phyloP scores from a whole-genome alignment of 92 coral and sea anemone genomes.

The Heteractis magnifica region DNA sequence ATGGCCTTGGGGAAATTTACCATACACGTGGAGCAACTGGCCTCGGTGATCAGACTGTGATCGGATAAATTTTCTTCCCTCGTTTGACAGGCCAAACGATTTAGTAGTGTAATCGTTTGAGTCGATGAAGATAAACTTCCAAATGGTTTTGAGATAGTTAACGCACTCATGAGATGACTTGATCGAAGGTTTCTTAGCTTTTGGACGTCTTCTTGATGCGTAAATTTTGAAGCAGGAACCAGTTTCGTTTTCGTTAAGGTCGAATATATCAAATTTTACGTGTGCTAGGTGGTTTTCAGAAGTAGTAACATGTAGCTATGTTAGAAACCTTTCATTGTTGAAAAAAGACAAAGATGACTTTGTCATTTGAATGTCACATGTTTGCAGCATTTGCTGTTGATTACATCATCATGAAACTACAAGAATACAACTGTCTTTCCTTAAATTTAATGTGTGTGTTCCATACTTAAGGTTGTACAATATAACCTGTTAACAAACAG shows the following conservation, averaged over 20 bases:
- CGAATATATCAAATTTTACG: no score
- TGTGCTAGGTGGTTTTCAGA: no score
- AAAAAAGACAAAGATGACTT: no score
- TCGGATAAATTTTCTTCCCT: neutral
- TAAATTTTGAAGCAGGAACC: no score
- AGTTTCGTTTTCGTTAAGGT: neutral
- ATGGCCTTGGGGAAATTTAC: neutral
- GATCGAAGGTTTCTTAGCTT: neutral
- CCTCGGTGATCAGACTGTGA: neutral
- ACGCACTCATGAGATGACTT: neutral
- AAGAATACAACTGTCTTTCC: neutral
- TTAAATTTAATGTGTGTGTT: no score
- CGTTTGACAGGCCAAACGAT: neutral
- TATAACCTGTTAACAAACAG: no score
- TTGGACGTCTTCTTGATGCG: neutral
- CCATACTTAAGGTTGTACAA: no score
- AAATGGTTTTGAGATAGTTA: neutral
- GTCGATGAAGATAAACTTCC: neutral
- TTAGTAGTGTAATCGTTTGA: neutral
- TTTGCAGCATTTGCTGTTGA: neutral
- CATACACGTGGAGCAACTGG: neutral
- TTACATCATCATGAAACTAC: neutral
- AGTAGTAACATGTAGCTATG: no score
- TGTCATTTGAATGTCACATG: conserved; percentile 12
- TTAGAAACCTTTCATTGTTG: no score